These are phyloP conservation scores for Toxonevra muliebris DNA, from an alignment of 2,888 invertebrate species.

Conservation along the genomic window DNA sequence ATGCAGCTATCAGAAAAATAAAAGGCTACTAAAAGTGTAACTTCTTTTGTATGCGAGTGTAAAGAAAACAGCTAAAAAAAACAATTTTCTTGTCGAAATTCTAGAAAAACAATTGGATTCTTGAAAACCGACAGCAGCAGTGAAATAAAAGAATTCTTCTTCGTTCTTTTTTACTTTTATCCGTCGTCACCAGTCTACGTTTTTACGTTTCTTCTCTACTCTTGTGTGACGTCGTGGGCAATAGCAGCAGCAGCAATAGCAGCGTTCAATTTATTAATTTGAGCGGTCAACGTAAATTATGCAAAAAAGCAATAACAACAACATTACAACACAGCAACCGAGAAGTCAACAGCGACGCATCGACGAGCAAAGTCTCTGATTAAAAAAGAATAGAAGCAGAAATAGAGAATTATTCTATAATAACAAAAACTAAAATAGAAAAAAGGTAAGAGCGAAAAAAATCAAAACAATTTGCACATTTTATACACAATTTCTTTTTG, in stretches of 20 bases:
- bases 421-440: slow-evolving; percentile 26
- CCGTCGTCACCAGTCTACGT: slow-evolving; percentile 14
- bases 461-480: slow-evolving; percentile 14
- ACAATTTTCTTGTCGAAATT: slow-evolving; percentile 18
- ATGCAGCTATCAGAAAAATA: slow-evolving; percentile 5
- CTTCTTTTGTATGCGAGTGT: slow-evolving; percentile 3
- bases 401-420: background rate
- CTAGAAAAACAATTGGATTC: slow-evolving; percentile 12
- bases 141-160: slow-evolving; percentile 25
- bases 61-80: slow-evolving; percentile 10
- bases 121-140: slow-evolving; percentile 3
- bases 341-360: slow-evolving; percentile 19
- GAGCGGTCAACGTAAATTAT: slow-evolving; percentile 23
- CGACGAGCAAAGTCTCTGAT: too few species aligned
- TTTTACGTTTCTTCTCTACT: slow-evolving; percentile 20
- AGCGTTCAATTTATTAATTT: background rate
- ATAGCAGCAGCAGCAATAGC: slow-evolving; percentile 1
- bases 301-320: slow-evolving; percentile 22
- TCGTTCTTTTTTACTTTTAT: slow-evolving; percentile 10
- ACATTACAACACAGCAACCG: slow-evolving; percentile 25
- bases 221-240: slow-evolving; percentile 17
- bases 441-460: slow-evolving; percentile 24
- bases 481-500: slow-evolving; percentile 18
- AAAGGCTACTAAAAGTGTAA: slow-evolving; percentile 3
- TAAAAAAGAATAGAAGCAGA: too few species aligned